Conservation (phyloP, 2,888 invertebrate species). For the Heterodera filipjevi region DNA sequence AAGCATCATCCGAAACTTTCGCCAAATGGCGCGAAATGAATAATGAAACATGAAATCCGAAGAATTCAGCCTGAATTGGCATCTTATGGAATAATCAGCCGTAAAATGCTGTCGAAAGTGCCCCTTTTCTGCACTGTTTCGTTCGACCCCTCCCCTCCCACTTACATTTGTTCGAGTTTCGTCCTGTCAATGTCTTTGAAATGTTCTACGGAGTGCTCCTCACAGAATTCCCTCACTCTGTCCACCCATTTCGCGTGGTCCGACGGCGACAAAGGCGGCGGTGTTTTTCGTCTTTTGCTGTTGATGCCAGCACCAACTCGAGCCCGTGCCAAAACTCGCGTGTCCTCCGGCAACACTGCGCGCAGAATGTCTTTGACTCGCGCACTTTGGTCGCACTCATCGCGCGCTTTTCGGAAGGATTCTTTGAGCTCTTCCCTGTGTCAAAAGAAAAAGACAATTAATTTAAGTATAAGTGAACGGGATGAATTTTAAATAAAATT, state of each 20-base stretch:
- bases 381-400: conserved; percentile 5
- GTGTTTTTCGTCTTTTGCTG: not conserved
- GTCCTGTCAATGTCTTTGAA: conserved; percentile 14
- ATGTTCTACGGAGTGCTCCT: conserved; percentile 8
- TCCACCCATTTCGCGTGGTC: conserved; percentile 4
- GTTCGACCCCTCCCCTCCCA: not conserved
- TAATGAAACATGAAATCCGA: not conserved
- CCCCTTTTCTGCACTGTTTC: not conserved
- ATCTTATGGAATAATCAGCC: too few relatives aligned
- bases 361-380: conserved; percentile 21
- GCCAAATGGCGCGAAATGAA: conserved; percentile 13
- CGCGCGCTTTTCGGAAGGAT: not conserved
- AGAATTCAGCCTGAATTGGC: not conserved
- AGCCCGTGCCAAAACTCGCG: conserved; percentile 14
- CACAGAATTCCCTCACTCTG: conserved; percentile 15
- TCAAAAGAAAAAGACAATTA: too few relatives aligned
- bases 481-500: too few relatives aligned
- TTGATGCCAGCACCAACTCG: too few relatives aligned
- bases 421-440: conserved; percentile 13
- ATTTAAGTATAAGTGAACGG: too few relatives aligned
- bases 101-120: too few relatives aligned
- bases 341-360: conserved; percentile 23
- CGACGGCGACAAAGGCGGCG: not conserved
- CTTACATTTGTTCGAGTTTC: conserved; percentile 20
- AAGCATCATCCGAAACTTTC: not conserved